Percentiles rank a stretch among this genome's conserved stretches.
These are phyloP conservation scores for Chromobotia macracanthus DNA, from an alignment of 2,797 vertebrate species.

Conservation along the genomic window DNA sequence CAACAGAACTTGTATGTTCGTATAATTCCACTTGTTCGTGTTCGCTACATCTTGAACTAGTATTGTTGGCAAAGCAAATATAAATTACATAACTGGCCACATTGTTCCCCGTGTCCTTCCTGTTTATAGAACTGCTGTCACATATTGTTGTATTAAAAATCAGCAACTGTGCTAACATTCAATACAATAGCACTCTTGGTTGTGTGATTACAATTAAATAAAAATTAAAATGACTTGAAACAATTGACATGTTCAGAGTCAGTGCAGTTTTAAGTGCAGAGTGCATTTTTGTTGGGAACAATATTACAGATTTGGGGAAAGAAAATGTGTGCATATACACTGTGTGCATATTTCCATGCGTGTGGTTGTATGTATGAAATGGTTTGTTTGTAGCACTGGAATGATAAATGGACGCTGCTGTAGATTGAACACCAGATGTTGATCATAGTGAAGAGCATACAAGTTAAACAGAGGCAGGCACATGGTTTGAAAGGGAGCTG, in stretches of 20 bases:
- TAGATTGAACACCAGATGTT: conserved; percentile 53
- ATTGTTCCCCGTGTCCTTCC: neutral
- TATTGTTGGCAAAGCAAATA: neutral
- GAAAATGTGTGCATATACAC: neutral
- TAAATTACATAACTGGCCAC: neutral
- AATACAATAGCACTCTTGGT: neutral
- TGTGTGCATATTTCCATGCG: conserved; percentile 14
- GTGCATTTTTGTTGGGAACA: neutral
- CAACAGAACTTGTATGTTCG: too few species aligned
- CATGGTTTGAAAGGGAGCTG: conserved; percentile 12
- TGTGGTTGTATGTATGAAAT: neutral
- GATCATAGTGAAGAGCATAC: conserved; percentile 58
- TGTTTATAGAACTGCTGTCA: neutral
- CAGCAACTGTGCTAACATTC: too few species aligned
- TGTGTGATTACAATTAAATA: neutral
- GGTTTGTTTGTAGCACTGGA: conserved; percentile 14
- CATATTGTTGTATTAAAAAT: too few species aligned
- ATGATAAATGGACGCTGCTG: conserved; percentile 22
- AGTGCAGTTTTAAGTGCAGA: neutral
- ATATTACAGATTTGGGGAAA: neutral
- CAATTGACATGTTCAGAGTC: neutral
- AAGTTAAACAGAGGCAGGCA: conserved; percentile 56
- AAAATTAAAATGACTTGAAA: neutral
- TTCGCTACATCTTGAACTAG: neutral
- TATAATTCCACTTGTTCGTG: neutral